Percentiles rank a stretch among this genome's conserved stretches.
phyloP scores from a whole-genome alignment of 2,888 invertebrate species.

The Ferdinandea cuprea region DNA sequence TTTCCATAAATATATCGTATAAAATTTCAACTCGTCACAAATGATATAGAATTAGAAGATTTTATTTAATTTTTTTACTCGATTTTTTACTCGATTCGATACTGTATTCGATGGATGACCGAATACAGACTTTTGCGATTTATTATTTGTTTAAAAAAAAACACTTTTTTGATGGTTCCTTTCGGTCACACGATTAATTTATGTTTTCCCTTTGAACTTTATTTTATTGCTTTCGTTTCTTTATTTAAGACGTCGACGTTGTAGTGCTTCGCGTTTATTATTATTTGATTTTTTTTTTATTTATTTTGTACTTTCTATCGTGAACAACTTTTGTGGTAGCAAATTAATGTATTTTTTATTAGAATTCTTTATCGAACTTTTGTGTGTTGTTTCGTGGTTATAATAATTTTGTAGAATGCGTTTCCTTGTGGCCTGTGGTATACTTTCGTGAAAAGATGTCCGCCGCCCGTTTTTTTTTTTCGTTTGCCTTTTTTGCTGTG shows the following conservation, averaged over 20 bases:
- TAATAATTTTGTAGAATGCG: slow-evolving; percentile 66
- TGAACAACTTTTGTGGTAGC: slow-evolving; percentile 75
- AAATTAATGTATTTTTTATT: slow-evolving; percentile 47
- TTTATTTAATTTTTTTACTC: not conserved
- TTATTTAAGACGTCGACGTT: not conserved
- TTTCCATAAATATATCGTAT: slow-evolving; percentile 81
- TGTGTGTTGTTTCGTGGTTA: slow-evolving; percentile 48
- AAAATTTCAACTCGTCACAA: slow-evolving; percentile 65
- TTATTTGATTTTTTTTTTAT: not conserved
- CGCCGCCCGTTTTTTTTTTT: slow-evolving; percentile 64
- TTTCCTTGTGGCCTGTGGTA: slow-evolving; percentile 54
- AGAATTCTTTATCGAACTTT: slow-evolving; percentile 52
- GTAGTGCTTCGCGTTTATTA: slow-evolving; percentile 33
- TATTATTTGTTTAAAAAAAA: slow-evolving; percentile 30
- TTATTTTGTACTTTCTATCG: slow-evolving; percentile 57
- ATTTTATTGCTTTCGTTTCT: slow-evolving; percentile 10
- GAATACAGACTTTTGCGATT: slow-evolving; percentile 33
- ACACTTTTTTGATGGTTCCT: slow-evolving; percentile 35
- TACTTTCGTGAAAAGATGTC: slow-evolving; percentile 70
- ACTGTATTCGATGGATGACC: slow-evolving; percentile 20
- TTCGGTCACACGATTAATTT: slow-evolving; percentile 33
- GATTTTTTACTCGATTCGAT: slow-evolving; percentile 28
- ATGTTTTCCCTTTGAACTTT: slow-evolving; percentile 5
- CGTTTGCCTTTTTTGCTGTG: slow-evolving; percentile 35
- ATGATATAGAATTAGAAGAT: slow-evolving; percentile 23